phyloP scores from a whole-genome alignment of 2,888 invertebrate genomes.

The Luperina testacea region DNA sequence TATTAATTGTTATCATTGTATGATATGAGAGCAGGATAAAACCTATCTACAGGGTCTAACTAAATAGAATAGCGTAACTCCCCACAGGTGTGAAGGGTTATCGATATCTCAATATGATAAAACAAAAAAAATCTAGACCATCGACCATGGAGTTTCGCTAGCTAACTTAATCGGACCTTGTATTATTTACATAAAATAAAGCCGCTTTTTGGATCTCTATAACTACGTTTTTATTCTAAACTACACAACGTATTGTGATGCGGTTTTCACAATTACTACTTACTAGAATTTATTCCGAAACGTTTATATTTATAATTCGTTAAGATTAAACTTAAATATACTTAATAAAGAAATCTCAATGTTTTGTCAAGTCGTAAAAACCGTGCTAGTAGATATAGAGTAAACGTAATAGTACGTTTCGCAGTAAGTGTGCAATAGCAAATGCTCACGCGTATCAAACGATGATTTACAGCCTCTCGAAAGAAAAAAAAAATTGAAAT shows the following conservation, averaged over 20 bases:
- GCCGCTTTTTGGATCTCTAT: background rate
- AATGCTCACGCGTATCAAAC: background rate
- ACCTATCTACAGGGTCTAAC: background rate
- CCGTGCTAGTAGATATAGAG: background rate
- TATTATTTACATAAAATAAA: background rate
- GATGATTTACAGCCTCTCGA: background rate
- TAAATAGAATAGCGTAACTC: background rate
- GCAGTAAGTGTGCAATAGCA: background rate
- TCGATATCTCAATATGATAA: background rate
- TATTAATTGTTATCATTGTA: slow-evolving; percentile 7
- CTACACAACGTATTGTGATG: background rate
- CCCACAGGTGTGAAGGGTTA: background rate
- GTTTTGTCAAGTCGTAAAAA: slow-evolving; percentile 1
- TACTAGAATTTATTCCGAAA: background rate
- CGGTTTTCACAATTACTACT: background rate
- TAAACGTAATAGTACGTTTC: background rate
- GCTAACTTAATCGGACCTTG: background rate
- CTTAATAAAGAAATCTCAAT: background rate
- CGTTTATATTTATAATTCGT: background rate
- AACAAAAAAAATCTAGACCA: background rate
- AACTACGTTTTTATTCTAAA: background rate
- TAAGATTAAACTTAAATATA: background rate
- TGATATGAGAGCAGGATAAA: background rate
- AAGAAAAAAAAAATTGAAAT: background rate
- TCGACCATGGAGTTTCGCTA: background rate